Evolutionary conservation across 2,888 invertebrate genomes (phyloP), one percentile per base, ranked within the genome.

Genomic region (Mycogona germanica): DNA sequence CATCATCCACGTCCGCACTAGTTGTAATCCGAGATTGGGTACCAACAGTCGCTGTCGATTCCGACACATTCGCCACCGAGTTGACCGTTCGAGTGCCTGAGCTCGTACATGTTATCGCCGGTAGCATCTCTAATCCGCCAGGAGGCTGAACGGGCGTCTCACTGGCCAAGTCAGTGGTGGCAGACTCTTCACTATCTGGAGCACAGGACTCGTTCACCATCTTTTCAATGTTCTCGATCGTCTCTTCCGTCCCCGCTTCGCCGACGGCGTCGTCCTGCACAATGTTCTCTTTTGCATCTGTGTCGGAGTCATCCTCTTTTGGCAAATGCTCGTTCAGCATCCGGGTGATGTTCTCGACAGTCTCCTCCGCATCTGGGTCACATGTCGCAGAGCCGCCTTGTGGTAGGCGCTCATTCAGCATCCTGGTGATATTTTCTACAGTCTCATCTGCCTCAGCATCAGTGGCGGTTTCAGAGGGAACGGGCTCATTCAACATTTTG

Each of bases 1-100:
- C 55, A 17, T 55, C 52, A n/a, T 45, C 45, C 25, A 12, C 45
- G 23, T 45, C 25, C n/a, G n/a, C n/a, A n/a, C n/a, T n/a, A n/a
- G n/a, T n/a, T n/a, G n/a, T n/a, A n/a, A n/a, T n/a, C n/a, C n/a
- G n/a, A n/a, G n/a, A n/a, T n/a, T n/a, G n/a, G n/a, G n/a, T n/a
- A n/a, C n/a, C n/a, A n/a, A n/a, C n/a, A n/a, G n/a, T n/a, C n/a
- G n/a, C 5, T 17, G 30, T 7, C 2, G 30, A 3, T 47, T 12
- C 32, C 1, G 23, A 4, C 2, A 21, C 47, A n/a, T n/a, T n/a
- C n/a, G n/a, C n/a, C n/a, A n/a, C n/a, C n/a, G n/a, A n/a, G n/a
- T n/a, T n/a, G n/a, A n/a, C n/a, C n/a, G n/a, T n/a, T n/a, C n/a
- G n/a, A n/a, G n/a, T n/a, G n/a, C n/a, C n/a, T n/a, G 12, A n/a